Conservation (phyloP, 2,797 vertebrate genomes). For the Chanos chanos region DNA sequence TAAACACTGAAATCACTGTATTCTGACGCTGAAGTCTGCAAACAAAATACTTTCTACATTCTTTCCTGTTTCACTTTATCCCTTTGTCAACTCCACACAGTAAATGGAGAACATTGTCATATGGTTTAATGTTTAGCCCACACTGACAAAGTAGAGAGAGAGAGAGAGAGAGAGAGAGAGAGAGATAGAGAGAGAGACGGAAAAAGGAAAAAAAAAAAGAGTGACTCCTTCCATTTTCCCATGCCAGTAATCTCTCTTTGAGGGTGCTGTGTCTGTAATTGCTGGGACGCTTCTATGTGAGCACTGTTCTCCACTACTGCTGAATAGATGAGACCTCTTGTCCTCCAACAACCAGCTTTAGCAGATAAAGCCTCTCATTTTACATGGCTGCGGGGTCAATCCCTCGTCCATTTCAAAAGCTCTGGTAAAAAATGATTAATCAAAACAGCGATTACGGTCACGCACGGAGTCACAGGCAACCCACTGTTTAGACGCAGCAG, state of each 20-base stretch:
- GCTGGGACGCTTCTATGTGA: slow-evolving; percentile 64
- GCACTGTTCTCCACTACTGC: slow-evolving; percentile 49
- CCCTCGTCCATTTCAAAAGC: slow-evolving; percentile 55
- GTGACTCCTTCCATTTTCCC: slow-evolving; percentile 26
- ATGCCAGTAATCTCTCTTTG: slow-evolving; percentile 63
- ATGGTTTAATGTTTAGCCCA: slow-evolving; percentile 28
- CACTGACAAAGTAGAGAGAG: slow-evolving; percentile 28
- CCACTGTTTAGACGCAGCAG: slow-evolving; percentile 54
- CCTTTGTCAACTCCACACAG: slow-evolving; percentile 14
- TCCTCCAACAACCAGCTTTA: slow-evolving; percentile 73
- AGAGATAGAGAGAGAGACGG: background rate
- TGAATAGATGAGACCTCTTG: slow-evolving; percentile 66
- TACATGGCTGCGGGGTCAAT: slow-evolving; percentile 54
- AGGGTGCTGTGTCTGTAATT: slow-evolving; percentile 64
- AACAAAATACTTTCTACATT: no score
- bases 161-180: slow-evolving; percentile 27
- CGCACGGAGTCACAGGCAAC: slow-evolving; percentile 59
- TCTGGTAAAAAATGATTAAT: slow-evolving; percentile 63
- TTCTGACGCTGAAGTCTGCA: no score
- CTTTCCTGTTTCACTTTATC: slow-evolving; percentile 27
- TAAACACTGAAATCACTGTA: no score
- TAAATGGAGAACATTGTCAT: slow-evolving; percentile 33
- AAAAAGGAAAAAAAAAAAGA: background rate
- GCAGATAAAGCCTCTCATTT: slow-evolving; percentile 73
- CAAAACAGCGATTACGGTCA: slow-evolving; percentile 69